phyloP scores from a whole-genome alignment of 2,113 vertebrate genomes.

The Forbesichthys papilliferus region DNA sequence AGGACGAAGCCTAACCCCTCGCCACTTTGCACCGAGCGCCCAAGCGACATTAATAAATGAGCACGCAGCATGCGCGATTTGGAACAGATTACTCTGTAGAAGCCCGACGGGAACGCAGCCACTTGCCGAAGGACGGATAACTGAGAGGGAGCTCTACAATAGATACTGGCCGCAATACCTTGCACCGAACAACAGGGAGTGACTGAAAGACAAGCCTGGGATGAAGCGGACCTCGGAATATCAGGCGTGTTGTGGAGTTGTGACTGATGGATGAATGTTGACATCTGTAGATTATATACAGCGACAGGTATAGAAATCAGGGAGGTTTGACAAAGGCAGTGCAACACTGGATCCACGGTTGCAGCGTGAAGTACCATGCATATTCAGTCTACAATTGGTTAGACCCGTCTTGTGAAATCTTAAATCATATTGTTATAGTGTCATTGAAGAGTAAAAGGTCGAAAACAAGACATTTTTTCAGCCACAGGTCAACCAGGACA shows the following conservation, averaged over 20 bases:
- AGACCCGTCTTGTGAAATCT: not conserved
- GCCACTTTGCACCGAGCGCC: slow-evolving; percentile 25
- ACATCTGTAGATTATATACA: slow-evolving; percentile 61
- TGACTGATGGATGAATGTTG: slow-evolving; percentile 71
- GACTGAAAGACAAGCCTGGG: slow-evolving; percentile 61
- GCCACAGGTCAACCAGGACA: slow-evolving; percentile 71
- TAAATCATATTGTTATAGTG: not conserved
- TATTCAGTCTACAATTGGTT: slow-evolving; percentile 19
- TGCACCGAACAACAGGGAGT: slow-evolving; percentile 39
- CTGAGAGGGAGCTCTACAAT: slow-evolving; percentile 65
- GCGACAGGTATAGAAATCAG: slow-evolving; percentile 63
- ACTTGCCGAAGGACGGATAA: slow-evolving; percentile 52
- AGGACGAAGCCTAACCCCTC: slow-evolving; percentile 23
- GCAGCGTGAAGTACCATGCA: slow-evolving; percentile 23
- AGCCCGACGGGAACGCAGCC: slow-evolving; percentile 38
- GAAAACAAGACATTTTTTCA: slow-evolving; percentile 6
- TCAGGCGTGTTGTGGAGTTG: slow-evolving; percentile 64
- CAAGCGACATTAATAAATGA: slow-evolving; percentile 27
- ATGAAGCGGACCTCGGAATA: slow-evolving; percentile 66
- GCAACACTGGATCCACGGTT: slow-evolving; percentile 35
- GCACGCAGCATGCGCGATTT: slow-evolving; percentile 46
- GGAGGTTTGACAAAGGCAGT: slow-evolving; percentile 51
- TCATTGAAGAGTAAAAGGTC: slow-evolving; percentile 9
- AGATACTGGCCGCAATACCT: slow-evolving; percentile 49
- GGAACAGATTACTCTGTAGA: slow-evolving; percentile 48